A percentile compares a stretch with the other conserved stretches of the same genome.
Conservation (phyloP, 30 jellyfish, hydroid and myxozoan species). For the Cassiopea xamachana region DNA sequence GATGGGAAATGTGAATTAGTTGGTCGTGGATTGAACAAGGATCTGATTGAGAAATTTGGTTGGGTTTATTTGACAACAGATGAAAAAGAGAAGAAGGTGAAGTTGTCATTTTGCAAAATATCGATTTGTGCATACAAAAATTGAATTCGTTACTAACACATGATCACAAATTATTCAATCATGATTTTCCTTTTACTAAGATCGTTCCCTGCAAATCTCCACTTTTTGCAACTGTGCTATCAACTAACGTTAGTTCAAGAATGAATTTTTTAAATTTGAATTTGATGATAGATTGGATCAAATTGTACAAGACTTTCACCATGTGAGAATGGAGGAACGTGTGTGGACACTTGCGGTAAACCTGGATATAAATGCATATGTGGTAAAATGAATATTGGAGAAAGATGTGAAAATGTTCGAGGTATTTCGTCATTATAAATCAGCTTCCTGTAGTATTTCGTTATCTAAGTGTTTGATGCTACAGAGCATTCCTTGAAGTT, state of each 20-base stretch:
- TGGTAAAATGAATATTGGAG: slow-evolving; percentile 13
- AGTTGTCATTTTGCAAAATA: too few relatives aligned
- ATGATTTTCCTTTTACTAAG: too few relatives aligned
- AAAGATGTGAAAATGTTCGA: slow-evolving; percentile 28
- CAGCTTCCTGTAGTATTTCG: too few relatives aligned
- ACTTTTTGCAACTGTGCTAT: too few relatives aligned
- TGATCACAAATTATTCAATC: too few relatives aligned
- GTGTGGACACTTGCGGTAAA: neutral
- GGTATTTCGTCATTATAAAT: too few relatives aligned
- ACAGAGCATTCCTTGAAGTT: too few relatives aligned
- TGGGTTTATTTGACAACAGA: slow-evolving; percentile 4
- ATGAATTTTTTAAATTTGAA: neutral
- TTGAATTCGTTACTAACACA: too few relatives aligned
- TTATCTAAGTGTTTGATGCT: neutral
- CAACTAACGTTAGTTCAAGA: too few relatives aligned
- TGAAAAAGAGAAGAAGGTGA: neutral
- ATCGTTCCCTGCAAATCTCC: too few relatives aligned
- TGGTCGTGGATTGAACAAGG: slow-evolving; percentile 2
- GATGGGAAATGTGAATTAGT: slow-evolving; percentile 46
- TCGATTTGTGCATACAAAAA: too few relatives aligned
- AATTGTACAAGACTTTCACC: slow-evolving; percentile 48
- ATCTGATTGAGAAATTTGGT: neutral
- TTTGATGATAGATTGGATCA: slow-evolving; percentile 31
- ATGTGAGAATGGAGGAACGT: slow-evolving; percentile 15
- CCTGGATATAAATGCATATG: slow-evolving; percentile 35